A percentile compares a stretch with the other conserved stretches of the same genome.
phyloP scores from a whole-genome alignment of 2,797 vertebrate genomes.

The Crypturellus tataupa region DNA sequence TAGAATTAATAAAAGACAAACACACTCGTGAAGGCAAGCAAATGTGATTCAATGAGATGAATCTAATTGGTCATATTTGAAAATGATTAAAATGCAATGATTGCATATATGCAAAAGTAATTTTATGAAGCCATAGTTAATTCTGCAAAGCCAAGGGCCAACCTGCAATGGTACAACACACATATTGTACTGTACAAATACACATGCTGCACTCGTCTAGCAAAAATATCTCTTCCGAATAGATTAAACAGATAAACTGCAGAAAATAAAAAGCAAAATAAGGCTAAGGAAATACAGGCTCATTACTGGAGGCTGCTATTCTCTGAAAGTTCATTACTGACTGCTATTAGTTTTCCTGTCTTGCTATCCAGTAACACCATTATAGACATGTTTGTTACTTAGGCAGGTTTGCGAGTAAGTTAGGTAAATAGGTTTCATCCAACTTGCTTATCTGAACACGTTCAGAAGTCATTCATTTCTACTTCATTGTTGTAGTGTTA shows the following conservation, averaged over 20 bases:
- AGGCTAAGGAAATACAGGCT: not conserved
- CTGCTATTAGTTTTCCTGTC: not conserved
- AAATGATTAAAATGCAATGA: not conserved
- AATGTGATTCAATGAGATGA: not conserved
- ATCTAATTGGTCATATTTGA: not conserved
- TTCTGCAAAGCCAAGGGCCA: not conserved
- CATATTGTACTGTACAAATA: not conserved
- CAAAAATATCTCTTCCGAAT: not conserved
- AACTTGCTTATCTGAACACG: not conserved
- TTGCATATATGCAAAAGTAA: not conserved
- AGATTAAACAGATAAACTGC: not conserved
- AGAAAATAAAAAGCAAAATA: not conserved
- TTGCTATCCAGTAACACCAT: not conserved
- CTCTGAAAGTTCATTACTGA: not conserved
- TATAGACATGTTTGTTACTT: not conserved
- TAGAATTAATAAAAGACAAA: not conserved
- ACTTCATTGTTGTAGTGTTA: not conserved
- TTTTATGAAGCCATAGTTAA: not conserved
- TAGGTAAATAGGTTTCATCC: not conserved
- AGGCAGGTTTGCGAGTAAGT: not conserved
- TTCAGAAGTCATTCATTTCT: not conserved
- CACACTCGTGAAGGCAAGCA: not conserved
- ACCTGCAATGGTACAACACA: not conserved
- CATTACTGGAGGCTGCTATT: not conserved
- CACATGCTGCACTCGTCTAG: not conserved